These are phyloP conservation scores for Phenganax stokvisi DNA, from an alignment of 92 coral and sea anemone species.

Conservation along the genomic window DNA sequence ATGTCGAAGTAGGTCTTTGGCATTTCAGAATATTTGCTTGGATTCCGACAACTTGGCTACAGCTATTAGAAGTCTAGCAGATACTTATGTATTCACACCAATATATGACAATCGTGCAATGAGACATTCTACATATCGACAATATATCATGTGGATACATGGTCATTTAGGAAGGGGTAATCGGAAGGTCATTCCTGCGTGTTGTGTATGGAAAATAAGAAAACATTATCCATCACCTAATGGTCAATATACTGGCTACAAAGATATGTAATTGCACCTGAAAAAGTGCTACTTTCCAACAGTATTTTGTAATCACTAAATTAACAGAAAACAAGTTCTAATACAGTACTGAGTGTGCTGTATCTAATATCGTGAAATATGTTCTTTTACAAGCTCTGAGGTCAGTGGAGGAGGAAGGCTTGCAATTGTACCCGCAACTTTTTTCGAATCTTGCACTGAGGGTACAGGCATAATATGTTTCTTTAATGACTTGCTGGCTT, in stretches of 20 bases:
- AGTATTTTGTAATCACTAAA: too few relatives aligned
- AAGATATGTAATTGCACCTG: slow-evolving; percentile 4
- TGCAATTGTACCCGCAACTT: slow-evolving; percentile 31
- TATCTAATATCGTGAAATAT: slow-evolving; percentile 24
- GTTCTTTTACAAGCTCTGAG: slow-evolving; percentile 35
- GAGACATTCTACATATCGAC: slow-evolving; percentile 45
- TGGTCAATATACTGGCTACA: slow-evolving; percentile 47
- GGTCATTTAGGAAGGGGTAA: slow-evolving; percentile 42
- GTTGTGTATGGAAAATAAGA: slow-evolving; percentile 40
- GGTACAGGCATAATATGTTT: slow-evolving; percentile 1
- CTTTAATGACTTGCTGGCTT: background rate
- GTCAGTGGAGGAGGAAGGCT: slow-evolving; percentile 37
- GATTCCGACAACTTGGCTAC: slow-evolving; percentile 48
- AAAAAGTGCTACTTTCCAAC: too few relatives aligned
- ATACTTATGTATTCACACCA: slow-evolving; percentile 46
- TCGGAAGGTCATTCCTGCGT: slow-evolving; percentile 40
- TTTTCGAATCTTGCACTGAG: slow-evolving; percentile 12
- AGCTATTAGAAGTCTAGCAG: slow-evolving; percentile 42
- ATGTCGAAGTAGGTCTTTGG: slow-evolving; percentile 18
- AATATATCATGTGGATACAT: slow-evolving; percentile 46
- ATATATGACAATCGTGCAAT: slow-evolving; percentile 40
- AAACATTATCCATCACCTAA: slow-evolving; percentile 45
- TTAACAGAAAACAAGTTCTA: too few relatives aligned
- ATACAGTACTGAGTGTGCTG: background rate
- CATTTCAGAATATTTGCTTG: slow-evolving; percentile 41